Base-by-base conservation (phyloP, 2,113 vertebrate species). In the Syngnathoides biaculeatus region DNA sequence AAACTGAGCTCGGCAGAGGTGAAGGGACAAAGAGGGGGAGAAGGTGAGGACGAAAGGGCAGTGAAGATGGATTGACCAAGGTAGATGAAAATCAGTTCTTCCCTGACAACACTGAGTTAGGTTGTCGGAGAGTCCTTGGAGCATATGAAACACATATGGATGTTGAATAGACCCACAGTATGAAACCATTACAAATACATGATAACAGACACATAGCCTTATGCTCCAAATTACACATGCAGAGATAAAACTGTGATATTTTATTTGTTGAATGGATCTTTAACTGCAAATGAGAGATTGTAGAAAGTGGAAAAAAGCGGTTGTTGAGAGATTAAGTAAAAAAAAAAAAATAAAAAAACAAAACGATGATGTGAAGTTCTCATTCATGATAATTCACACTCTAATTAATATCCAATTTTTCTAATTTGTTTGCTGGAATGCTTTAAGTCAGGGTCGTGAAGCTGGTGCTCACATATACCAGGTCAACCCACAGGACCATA, bases 1-100 rank as follows among this genome's bases (percentile, higher is more conserved):
- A 84, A 89, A 90, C 77, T 77, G 79, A 82, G 84, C 81, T 80
- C 77, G 85, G 81, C 80, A 77, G 76, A 75, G 78, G 74, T 43
- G 68, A 26, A 69, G 68, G 50, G 61, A 57, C 3, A 27, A n/a
- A 42, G 63, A 14, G 50, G 60, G 57, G 26, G n/a, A 17, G 9
- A 38, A n/a, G 9, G 3, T 39, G 4, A 8, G 10, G 26, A n/a
- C 17, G 20, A n/a, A 53, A n/a, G n/a, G n/a, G n/a, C n/a, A n/a
- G 50, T 24, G 50, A 53, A 53, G 68, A 26, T 35, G 71, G 67
- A 72, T 58, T 65, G 69, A 69, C 71, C 60, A 55, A 65, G 69
- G 55, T 56, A 59, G 69, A 1, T 67, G 64, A 73, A 74, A 78
- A 71, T 65, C 62, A 48, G 71, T 67, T 63, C 30, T 79, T 79